Base-by-base conservation (phyloP, 2,888 invertebrate genomes). In the Lamellibrachia satsuma region DNA sequence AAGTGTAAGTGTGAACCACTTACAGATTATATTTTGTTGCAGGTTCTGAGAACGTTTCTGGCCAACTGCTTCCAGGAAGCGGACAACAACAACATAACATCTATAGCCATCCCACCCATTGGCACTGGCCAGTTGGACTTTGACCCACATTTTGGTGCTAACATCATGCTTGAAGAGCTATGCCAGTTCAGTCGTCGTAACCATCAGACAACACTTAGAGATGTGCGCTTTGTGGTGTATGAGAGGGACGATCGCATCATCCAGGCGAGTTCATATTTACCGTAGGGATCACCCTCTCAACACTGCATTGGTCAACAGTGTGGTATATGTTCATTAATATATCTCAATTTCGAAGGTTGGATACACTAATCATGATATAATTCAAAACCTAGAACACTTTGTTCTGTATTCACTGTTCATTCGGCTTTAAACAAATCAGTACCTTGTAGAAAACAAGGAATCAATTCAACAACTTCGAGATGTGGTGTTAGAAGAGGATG, bases 91-190 rank as follows among this genome's bases (percentile, higher is more conserved):
- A 92, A 93, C 22, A 93, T 94, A 92, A 94, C 93, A 57, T 94
- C 95, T 7, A 94, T 96, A 15, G 94, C 95, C 52, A 94, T 96
- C 90, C 95, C 95, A 57, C 95, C 95, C n/a, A 93, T 96, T 92
- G 96, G 95, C 7, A 95, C 95, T 15, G 95, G 95, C 52, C 94
- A 94, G 92, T 94, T 95, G 2, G 93, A 94, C 2, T 95, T 95
- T 93, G 95, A 95, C 2, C 93, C 93, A 7, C 94, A 95, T 92
- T 92, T 95, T 1, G 95, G 95, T 27, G 95, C 95, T 11, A 93
- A 94, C 27, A 93, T 93, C 52, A 95, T 95, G 94, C 95, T 94
- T 92, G 94, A 94, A 15, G 94, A 94, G 90, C 93, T 95, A 4
- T 92, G 93, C 0, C 93, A 94, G 92, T 95, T 95, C 94, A 94